Evolutionary conservation across 2,888 invertebrate genomes (phyloP), one percentile per base, ranked within the genome.

Genomic region (Poecilobothrus nobilitatus): DNA sequence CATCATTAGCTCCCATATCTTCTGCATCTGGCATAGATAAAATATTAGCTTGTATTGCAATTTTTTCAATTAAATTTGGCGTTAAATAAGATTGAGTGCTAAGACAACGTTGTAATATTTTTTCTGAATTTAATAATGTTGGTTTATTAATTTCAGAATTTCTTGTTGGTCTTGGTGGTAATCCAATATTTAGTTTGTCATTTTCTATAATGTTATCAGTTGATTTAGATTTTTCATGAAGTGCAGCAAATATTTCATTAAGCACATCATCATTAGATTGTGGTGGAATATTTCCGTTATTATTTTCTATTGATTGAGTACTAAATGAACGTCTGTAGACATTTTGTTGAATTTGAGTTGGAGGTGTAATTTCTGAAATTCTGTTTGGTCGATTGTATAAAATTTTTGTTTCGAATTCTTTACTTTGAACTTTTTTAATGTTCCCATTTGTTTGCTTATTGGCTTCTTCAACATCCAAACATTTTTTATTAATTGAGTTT

Each of bases 11-110:
- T 4, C 20, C 63, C 12, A 37, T 65, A 37, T 71, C 69, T 33
- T 71, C 71, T 12, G 70, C 70, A 10, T 69, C 44, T n/a, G 69
- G 64, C 41, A 70, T 21, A 5, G 70, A 67, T 18, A 68, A 68
- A 65, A 63, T 68, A 21, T 66, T 71, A 4, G 69, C 71, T 66
- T 71, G 70, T 61, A 71, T 53, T n/a, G 72, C 71, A 2, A 74
- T 72, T 63, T 72, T 68, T 37, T 71, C 70, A 5, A 74, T 69
- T 21, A 74, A 44, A 27, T 74, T 72, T 20, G 72, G 53, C 0
- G 73, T 71, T 18, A 72, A 64, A 67, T 71, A 74, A 27, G 74
- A 71, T 27, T 73, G 70, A 20, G 72, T 69, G 53, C 73, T 73
- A 3, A 70, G 67, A 22, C 71, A 71, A 22, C 70, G 66, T 33